Conservation (phyloP, 2,113 vertebrate genomes). For the Dryoscopus gambensis region DNA sequence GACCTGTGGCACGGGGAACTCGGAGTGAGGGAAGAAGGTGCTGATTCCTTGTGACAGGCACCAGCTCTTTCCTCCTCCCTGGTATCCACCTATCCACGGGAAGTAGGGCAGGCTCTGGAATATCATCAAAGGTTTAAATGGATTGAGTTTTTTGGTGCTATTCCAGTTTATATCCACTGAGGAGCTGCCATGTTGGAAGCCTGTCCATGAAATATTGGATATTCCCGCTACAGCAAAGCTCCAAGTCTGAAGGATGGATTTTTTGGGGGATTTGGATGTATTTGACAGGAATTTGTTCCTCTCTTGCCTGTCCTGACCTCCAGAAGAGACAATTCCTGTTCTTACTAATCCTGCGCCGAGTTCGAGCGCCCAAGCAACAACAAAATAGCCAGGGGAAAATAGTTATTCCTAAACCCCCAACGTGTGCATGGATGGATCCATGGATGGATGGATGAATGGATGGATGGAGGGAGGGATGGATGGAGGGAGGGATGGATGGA, state of each 20-base stretch:
- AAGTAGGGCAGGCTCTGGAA: not conserved
- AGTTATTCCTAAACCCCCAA: not conserved
- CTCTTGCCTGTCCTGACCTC: not conserved
- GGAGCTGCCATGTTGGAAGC: not conserved
- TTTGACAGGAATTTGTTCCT: not conserved
- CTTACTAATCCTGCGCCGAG: not conserved
- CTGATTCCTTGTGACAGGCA: not conserved
- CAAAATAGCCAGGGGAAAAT: not conserved
- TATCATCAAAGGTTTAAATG: not conserved
- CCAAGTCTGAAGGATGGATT: not conserved
- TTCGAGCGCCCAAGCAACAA: not conserved
- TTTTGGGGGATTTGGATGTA: not conserved
- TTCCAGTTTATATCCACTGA: not conserved
- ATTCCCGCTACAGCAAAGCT: accelerated
- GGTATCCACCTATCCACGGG: not conserved
- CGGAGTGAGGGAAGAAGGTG: not conserved
- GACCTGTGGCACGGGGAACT: not conserved
- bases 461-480: not conserved
- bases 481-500: not conserved
- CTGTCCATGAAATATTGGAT: not conserved
- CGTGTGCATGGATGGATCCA: not conserved
- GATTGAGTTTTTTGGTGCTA: not conserved
- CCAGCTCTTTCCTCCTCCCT: not conserved
- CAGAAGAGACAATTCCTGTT: not conserved
- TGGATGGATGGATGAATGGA: too few species aligned